Conservation (phyloP, 2,797 vertebrate genomes). For the Lacerta agilis region DNA sequence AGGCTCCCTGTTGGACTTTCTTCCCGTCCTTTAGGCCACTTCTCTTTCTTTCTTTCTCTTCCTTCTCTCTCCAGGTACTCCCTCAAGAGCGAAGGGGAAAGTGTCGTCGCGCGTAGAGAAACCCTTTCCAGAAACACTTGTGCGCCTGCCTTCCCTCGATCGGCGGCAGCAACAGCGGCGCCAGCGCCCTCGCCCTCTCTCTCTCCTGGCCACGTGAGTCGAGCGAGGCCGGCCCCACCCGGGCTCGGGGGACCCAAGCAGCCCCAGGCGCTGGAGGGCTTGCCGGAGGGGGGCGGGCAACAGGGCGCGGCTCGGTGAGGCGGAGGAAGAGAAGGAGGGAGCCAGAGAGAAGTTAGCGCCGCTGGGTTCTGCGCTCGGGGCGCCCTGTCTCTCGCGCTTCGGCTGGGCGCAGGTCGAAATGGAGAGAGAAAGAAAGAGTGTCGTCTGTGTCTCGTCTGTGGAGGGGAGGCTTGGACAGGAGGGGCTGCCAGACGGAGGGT, state of each 20-base stretch:
- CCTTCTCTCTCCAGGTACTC: slow-evolving; percentile 7
- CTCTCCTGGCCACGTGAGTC: neutral
- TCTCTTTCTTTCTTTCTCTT: neutral
- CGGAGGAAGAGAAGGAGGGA: accelerated
- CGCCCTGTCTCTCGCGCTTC: neutral
- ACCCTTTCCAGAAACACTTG: neutral
- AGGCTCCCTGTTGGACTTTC: neutral
- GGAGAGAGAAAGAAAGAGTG: neutral
- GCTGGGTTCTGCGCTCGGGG: neutral
- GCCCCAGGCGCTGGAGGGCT: neutral
- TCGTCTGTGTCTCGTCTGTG: neutral
- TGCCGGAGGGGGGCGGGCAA: neutral
- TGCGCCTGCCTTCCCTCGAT: neutral
- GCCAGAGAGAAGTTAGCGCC: accelerated
- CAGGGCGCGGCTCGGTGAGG: neutral
- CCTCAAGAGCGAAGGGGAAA: neutral
- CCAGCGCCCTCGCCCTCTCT: neutral
- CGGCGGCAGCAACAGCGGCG: neutral
- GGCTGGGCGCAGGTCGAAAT: neutral
- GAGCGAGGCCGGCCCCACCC: neutral
- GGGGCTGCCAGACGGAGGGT: neutral
- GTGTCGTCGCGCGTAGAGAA: neutral
- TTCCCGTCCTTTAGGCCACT: neutral
- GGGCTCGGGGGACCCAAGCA: neutral
- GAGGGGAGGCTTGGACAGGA: neutral